Evolutionary conservation across 2,888 invertebrate genomes (phyloP).

Genomic region (Netelia fuscicornis): DNA sequence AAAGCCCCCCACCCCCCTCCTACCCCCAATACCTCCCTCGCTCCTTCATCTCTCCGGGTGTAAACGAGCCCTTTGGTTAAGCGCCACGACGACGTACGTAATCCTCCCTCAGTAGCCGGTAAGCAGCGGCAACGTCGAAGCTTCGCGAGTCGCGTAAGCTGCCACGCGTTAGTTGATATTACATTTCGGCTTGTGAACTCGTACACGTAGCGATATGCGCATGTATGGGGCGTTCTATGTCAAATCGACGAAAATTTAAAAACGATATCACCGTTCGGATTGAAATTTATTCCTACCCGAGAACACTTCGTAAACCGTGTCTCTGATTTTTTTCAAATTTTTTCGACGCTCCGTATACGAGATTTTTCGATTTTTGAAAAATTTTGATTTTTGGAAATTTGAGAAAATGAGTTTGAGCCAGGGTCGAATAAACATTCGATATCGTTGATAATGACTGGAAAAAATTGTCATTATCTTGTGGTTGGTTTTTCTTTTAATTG

Average conservation of each 20-base stretch:
- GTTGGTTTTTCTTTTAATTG: no score
- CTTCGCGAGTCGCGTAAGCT: conserved; percentile 59
- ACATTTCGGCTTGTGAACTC: conserved; percentile 61
- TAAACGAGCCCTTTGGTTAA: conserved; percentile 65
- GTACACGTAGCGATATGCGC: conserved; percentile 4
- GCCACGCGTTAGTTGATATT: conserved; percentile 69
- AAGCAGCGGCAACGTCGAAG: conserved; percentile 47
- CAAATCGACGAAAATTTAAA: not conserved
- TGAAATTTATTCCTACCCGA: not conserved
- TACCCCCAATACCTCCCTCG: conserved; percentile 37
- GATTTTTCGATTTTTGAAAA: no score
- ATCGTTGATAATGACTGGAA: not conserved
- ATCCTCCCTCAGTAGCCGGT: conserved; percentile 64
- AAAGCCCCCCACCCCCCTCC: conserved; percentile 59
- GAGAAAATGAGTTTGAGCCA: not conserved
- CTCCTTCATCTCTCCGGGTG: conserved; percentile 44
- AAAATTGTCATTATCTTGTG: not conserved
- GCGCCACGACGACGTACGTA: conserved; percentile 60
- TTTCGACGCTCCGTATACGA: no score
- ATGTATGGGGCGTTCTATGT: conserved; percentile 6
- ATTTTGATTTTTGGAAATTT: not conserved
- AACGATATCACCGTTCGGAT: not conserved
- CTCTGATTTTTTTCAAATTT: no score
- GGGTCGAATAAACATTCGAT: not conserved
- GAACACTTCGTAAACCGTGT: not conserved